Evolutionary conservation across 2,888 invertebrate species (phyloP).

Genomic region (Cephus pulcher): DNA sequence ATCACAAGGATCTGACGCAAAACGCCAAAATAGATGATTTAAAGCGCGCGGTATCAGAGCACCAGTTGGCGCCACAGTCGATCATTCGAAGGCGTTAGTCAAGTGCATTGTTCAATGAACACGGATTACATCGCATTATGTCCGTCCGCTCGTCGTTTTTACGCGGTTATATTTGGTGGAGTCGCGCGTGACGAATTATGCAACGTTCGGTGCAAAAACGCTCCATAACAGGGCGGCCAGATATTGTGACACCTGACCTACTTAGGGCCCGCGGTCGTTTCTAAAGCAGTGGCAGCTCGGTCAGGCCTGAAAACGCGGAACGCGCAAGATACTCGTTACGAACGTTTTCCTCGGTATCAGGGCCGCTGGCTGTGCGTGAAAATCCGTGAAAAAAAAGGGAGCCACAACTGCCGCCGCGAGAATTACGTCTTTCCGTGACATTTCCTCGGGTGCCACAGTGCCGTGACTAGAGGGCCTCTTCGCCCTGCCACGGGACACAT

Average conservation of each 20-base stretch:
- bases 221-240: constrained; percentile 45
- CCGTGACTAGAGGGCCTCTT: constrained; percentile 31
- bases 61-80: constrained; percentile 25
- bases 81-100: constrained; percentile 54
- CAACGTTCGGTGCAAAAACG: constrained; percentile 52
- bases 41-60: constrained; percentile 34
- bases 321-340: constrained; percentile 28
- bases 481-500: constrained; percentile 19
- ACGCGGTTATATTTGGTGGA: constrained; percentile 51
- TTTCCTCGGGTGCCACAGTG: constrained; percentile 36
- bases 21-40: not conserved
- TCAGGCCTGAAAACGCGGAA: constrained; percentile 23
- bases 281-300: constrained; percentile 37
- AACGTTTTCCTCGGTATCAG: constrained; percentile 26
- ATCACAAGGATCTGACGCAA: not conserved
- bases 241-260: constrained; percentile 60
- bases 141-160: constrained; percentile 42
- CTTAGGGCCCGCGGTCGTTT: constrained; percentile 43
- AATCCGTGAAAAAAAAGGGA: constrained; percentile 20
- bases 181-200: constrained; percentile 57
- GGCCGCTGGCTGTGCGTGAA: constrained; percentile 10
- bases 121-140: constrained; percentile 48
- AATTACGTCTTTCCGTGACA: constrained; percentile 46
- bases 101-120: constrained; percentile 56
- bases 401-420: constrained; percentile 25